Percentiles rank a stretch among this genome's conserved stretches.
phyloP scores from a whole-genome alignment of 2,113 vertebrate genomes.

The Callaeas wilsoni region DNA sequence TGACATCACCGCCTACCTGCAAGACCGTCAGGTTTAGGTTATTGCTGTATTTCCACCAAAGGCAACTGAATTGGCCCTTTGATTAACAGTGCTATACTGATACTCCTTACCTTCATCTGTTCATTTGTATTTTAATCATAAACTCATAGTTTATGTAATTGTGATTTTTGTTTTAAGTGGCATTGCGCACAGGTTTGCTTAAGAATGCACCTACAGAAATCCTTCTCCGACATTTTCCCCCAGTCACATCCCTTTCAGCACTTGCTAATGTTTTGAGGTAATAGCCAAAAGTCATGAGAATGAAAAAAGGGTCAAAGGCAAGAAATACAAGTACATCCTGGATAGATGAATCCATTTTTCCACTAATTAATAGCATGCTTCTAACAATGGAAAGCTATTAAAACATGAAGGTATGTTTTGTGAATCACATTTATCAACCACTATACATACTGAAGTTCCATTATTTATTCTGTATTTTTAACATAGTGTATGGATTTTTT shows the following conservation, averaged over 20 bases:
- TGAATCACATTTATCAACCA: slow-evolving; percentile 74
- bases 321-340: slow-evolving; percentile 33
- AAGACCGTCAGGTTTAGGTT: neutral
- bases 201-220: neutral
- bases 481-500: slow-evolving; percentile 63
- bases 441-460: slow-evolving; percentile 57
- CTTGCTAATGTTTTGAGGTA: neutral
- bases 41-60: neutral
- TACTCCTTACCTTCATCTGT: neutral
- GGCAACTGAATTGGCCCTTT: neutral
- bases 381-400: slow-evolving; percentile 75
- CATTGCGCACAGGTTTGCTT: neutral
- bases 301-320: slow-evolving; percentile 15
- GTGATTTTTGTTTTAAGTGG: neutral
- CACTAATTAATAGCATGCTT: slow-evolving; percentile 68
- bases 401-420: slow-evolving; percentile 68
- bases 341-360: slow-evolving; percentile 62
- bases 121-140: neutral
- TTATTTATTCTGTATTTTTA: slow-evolving; percentile 69
- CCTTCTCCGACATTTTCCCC: neutral
- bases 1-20: neutral
- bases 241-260: neutral
- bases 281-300: neutral
- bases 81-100: neutral
- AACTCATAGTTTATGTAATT: neutral